Evolutionary conservation across 2,888 invertebrate species (phyloP).

Genomic region (Leucophenga maculata): DNA sequence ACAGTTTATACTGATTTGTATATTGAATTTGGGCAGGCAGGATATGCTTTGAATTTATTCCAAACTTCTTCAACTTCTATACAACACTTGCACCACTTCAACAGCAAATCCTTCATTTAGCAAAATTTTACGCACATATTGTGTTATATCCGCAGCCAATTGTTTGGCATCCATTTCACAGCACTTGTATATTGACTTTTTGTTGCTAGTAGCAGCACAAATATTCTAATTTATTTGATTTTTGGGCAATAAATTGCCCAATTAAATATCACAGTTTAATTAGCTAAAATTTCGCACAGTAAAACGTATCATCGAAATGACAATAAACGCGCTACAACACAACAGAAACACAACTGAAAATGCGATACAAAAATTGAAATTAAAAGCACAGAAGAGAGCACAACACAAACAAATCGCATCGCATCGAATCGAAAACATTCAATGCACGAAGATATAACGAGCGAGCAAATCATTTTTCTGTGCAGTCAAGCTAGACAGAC

Average conservation of each 20-base stretch:
- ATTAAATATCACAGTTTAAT: slow-evolving; percentile 20
- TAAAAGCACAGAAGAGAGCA: too few species aligned
- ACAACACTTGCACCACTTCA: not conserved
- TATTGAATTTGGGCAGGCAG: too few species aligned
- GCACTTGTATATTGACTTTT: slow-evolving; percentile 28
- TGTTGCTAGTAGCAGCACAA: not conserved
- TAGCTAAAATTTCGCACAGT: not conserved
- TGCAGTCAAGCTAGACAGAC: slow-evolving; percentile 11
- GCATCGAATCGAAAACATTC: not conserved
- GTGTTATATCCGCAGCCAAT: slow-evolving; percentile 64
- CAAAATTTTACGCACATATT: slow-evolving; percentile 59
- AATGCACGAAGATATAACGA: not conserved
- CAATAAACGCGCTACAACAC: slow-evolving; percentile 49
- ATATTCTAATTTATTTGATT: not conserved
- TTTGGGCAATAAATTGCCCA: not conserved
- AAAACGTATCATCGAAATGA: slow-evolving; percentile 31
- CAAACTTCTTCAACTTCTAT: too few species aligned
- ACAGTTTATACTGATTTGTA: too few species aligned
- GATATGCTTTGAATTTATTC: too few species aligned
- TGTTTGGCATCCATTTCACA: slow-evolving; percentile 42
- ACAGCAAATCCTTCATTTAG: too few species aligned
- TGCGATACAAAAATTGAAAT: too few species aligned
- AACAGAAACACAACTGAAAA: slow-evolving; percentile 55
- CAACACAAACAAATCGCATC: slow-evolving; percentile 7
- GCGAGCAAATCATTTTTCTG: slow-evolving; percentile 17